A percentile compares a stretch with the other conserved stretches of the same genome.
Evolutionary conservation across 2,888 invertebrate genomes (phyloP).

Genomic region (Dromius quadrimaculatus): DNA sequence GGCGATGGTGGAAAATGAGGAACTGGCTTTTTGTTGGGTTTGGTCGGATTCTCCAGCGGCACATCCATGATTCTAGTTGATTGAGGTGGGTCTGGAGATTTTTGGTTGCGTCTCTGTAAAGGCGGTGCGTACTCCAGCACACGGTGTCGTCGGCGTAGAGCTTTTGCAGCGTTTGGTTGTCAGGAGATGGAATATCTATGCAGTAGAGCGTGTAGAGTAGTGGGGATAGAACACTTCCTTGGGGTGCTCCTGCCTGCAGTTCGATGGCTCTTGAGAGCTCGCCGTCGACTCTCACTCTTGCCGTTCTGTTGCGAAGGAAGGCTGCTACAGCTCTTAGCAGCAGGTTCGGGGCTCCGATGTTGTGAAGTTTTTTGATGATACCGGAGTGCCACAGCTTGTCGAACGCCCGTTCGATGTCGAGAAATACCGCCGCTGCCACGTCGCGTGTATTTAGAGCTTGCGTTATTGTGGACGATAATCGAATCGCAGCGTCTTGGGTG

Average conservation of each 20-base stretch:
- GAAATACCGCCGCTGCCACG: not conserved
- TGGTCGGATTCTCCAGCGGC: not conserved
- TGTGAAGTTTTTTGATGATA: constrained; percentile 53
- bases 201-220: constrained; percentile 54
- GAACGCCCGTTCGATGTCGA: not conserved
- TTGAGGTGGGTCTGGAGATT: not conserved
- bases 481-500: not conserved
- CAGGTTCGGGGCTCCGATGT: constrained; percentile 50
- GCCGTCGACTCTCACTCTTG: constrained; percentile 54
- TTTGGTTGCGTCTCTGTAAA: not conserved
- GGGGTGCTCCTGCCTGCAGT: constrained; percentile 57
- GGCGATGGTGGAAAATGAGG: not conserved
- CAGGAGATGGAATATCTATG: constrained; percentile 53
- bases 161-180: not conserved
- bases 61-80: not conserved
- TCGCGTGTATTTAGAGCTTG: not conserved
- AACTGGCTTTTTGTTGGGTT: not conserved
- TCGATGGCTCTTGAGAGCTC: constrained; percentile 35
- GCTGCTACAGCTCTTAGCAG: constrained; percentile 54
- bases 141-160: constrained; percentile 2
- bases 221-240: constrained; percentile 56
- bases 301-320: constrained; percentile 54
- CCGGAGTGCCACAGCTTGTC: not conserved
- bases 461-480: not conserved
- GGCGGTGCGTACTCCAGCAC: not conserved